These are phyloP conservation scores for Cephalopachus bancanus DNA, from an alignment of 2,797 vertebrate genomes.

Conservation along the genomic window DNA sequence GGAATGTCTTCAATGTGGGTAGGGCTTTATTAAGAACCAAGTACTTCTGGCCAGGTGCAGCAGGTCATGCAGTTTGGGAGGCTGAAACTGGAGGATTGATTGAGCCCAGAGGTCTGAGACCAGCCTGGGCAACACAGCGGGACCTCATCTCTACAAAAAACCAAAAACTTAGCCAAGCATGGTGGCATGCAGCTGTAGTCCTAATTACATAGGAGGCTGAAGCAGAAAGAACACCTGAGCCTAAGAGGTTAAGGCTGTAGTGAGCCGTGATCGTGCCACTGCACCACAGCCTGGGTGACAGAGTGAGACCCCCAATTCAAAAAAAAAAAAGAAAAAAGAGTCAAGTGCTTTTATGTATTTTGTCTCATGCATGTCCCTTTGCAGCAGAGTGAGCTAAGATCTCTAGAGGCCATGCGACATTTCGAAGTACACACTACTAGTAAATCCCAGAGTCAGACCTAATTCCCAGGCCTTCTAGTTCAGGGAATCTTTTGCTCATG, in stretches of 20 bases:
- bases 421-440: neutral
- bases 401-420: neutral
- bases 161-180: neutral
- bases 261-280: neutral
- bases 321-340: neutral
- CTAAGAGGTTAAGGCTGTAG: neutral
- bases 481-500: neutral
- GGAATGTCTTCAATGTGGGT: neutral
- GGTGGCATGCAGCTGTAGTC: neutral
- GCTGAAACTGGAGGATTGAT: neutral
- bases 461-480: neutral
- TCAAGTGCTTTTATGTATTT: neutral
- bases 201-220: neutral
- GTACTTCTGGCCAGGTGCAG: neutral
- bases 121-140: neutral
- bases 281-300: neutral
- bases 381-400: neutral
- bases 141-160: neutral
- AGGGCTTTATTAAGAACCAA: neutral
- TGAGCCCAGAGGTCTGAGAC: neutral
- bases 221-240: neutral
- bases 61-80: neutral
- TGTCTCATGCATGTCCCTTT: neutral
- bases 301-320: neutral
- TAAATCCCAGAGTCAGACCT: neutral